Percentiles rank a stretch among this genome's conserved stretches.
These are phyloP conservation scores for Ahaetulla prasina DNA, from an alignment of 2,113 vertebrate species.

Conservation along the genomic window DNA sequence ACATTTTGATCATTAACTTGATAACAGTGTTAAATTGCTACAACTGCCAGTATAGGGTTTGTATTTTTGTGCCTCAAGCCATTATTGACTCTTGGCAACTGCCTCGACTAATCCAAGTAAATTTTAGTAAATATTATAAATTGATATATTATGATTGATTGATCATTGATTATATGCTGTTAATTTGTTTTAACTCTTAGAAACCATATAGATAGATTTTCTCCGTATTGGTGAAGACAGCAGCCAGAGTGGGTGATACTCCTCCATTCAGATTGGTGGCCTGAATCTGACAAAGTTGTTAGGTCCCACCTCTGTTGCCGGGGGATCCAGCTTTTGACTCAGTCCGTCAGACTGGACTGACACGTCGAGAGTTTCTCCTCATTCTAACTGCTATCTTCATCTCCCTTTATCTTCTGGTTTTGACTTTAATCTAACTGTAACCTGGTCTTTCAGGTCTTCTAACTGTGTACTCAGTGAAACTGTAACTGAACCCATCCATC, in stretches of 20 bases:
- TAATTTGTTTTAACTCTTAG: not conserved
- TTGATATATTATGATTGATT: not conserved
- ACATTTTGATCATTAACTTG: not conserved
- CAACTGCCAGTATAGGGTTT: not conserved
- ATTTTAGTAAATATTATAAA: not conserved
- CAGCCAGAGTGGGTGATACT: too few species aligned
- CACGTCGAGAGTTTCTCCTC: too few species aligned
- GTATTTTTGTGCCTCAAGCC: not conserved
- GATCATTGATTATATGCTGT: not conserved
- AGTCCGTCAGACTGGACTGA: too few species aligned
- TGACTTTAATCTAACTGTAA: not conserved
- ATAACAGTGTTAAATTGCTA: not conserved
- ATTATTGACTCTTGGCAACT: not conserved
- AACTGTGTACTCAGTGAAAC: not conserved
- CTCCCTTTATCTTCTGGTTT: too few species aligned
- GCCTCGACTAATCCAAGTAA: not conserved
- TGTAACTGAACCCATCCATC: not conserved
- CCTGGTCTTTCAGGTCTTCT: not conserved
- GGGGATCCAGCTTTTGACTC: too few species aligned
- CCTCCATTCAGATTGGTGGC: too few species aligned
- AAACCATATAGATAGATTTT: not conserved
- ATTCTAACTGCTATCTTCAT: too few species aligned
- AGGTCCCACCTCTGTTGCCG: too few species aligned
- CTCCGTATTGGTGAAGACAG: too few species aligned
- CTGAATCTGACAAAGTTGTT: too few species aligned